phyloP scores from a whole-genome alignment of 2,888 invertebrate species.

The Cheilosia impressa region DNA sequence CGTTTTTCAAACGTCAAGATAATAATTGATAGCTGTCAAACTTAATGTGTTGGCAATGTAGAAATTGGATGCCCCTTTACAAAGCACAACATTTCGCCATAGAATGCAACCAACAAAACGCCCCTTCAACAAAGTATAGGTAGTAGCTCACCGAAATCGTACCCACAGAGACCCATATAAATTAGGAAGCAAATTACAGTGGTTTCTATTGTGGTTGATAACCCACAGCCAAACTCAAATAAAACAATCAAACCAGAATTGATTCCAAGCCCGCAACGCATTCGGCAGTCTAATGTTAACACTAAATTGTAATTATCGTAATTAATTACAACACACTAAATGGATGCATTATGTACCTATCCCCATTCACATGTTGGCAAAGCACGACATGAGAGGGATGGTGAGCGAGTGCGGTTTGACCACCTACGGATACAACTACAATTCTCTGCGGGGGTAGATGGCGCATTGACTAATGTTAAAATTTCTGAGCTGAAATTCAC shows the following conservation, averaged over 20 bases:
- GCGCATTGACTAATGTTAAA: neutral
- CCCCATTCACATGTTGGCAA: constrained; percentile 36
- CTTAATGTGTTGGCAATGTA: no score
- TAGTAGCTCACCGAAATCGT: no score
- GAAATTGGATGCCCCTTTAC: no score
- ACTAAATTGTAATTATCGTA: constrained; percentile 34
- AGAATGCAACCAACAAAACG: no score
- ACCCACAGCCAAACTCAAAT: neutral
- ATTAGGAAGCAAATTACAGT: constrained; percentile 32
- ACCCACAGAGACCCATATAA: neutral
- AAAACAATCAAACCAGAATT: constrained; percentile 7
- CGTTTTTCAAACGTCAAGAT: no score
- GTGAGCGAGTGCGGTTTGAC: neutral
- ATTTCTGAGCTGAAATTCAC: neutral
- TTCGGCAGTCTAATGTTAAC: constrained; percentile 22
- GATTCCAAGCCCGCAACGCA: neutral
- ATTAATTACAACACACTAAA: constrained; percentile 58
- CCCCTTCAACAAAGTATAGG: no score
- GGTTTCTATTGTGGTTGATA: constrained; percentile 2
- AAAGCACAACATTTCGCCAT: no score
- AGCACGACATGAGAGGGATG: constrained; percentile 10
- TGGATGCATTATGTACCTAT: constrained; percentile 17
- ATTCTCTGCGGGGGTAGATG: neutral
- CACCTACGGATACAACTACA: neutral
- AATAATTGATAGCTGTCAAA: no score